These are phyloP conservation scores for human DNA, from an alignment of 2,113 vertebrate genomes.

Conservation along the genomic window GRCh38 chrX:150248501-150249000, in stretches of 20 bases:
- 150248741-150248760: background rate
- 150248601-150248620: background rate
- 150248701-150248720: background rate
- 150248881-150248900: too few relatives aligned
- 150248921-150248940: too few relatives aligned
- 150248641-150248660: background rate
- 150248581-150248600: background rate
- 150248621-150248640: background rate
- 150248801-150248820: background rate
- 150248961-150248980: background rate
- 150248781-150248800: background rate
- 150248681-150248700: background rate
- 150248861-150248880: too few relatives aligned
- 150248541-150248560: background rate
- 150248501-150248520: background rate
- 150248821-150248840: too few relatives aligned
- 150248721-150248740: background rate
- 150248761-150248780: background rate
- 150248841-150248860: too few relatives aligned
- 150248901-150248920: too few relatives aligned
- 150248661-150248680: background rate
- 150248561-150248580: background rate
- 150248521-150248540: background rate
- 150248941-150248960: background rate
- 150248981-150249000: background rate